Base-by-base conservation (phyloP, 37 sponge, comb jelly and placozoan genomes). In the Ephydatia muelleri region DNA sequence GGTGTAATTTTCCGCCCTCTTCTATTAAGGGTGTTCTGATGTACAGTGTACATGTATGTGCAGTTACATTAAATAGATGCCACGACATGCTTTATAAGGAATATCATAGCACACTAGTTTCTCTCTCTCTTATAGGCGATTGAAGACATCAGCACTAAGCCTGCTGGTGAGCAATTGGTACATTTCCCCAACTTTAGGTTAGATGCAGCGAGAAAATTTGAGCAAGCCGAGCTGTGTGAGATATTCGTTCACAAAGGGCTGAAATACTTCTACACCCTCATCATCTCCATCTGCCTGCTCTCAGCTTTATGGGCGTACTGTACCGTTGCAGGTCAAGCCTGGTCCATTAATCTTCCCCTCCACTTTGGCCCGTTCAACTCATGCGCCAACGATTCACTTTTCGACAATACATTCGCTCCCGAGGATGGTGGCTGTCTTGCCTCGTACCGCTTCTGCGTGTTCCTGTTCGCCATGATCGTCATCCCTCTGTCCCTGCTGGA, bases 331-430 rank as follows among this genome's bases (percentile, higher is more conserved):
- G 97, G 93, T 5, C 82, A 91, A 30, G 91, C 97, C 3, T 97
- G 95, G 97, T 78, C 97, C 33, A 38, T 82, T 5, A 97, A 97
- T 75, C 80, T 97, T 27, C 97, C 97, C 2, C 81, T 92, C 67
- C 88, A 89, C 68, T 84, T 78, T 23, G 43, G 82, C 49, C 69
- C 73, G 6, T 26, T 96, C 8, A 33, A 75, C 5, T 57, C 80
- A 78, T 97, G 97, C 82, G 66, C 35, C 0, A 70, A 84, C 27
- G 75, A 38, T 3, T 57, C 57, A 1, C 93, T 89, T 30, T 97
- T 94, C 82, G 76, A 75, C 0, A 73, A 84, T 49, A 27, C 2
- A 8, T 22, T 84, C 21, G 76, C 85, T 25, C 95, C 95, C 2
- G 39, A 49, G 13, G 82, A 84, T 29, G 49, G 31, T 11, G 68